These are phyloP conservation scores for Pogonomyrmex californicus DNA, from an alignment of 1,140 invertebrate species.

Conservation along the genomic window DNA sequence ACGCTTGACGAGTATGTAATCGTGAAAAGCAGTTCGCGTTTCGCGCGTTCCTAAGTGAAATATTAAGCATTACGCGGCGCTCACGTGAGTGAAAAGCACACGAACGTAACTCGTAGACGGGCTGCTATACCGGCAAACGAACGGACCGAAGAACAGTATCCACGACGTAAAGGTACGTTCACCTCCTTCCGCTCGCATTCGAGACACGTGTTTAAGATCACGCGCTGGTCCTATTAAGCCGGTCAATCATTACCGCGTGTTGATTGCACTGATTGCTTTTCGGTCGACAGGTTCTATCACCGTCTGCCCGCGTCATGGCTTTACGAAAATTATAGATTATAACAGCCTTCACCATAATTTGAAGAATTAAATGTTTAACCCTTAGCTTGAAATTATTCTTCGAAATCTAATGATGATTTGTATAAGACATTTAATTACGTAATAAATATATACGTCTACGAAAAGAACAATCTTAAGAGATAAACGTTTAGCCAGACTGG, in stretches of 20 bases:
- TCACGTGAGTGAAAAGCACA: constrained; percentile 54
- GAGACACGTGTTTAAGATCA: constrained; percentile 67
- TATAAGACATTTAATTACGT: background rate
- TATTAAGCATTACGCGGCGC: constrained; percentile 52
- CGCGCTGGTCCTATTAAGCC: constrained; percentile 66
- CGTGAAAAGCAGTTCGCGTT: constrained; percentile 38
- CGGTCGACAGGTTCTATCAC: constrained; percentile 32
- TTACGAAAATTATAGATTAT: constrained; percentile 49
- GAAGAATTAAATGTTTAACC: constrained; percentile 33
- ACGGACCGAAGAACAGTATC: constrained; percentile 28
- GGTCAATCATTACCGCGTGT: constrained; percentile 32
- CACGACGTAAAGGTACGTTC: constrained; percentile 35
- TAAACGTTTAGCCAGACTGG: no score
- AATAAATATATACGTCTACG: background rate
- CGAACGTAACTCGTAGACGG: constrained; percentile 28
- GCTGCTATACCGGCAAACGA: constrained; percentile 12
- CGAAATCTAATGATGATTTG: background rate
- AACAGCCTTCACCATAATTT: constrained; percentile 32
- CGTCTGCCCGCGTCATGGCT: background rate
- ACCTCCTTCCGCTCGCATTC: constrained; percentile 54
- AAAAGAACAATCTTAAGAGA: no score
- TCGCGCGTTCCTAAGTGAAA: constrained; percentile 52
- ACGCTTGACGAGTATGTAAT: constrained; percentile 21
- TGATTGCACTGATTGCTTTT: constrained; percentile 63
- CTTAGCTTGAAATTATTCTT: constrained; percentile 14